Percentiles rank a stretch among this genome's conserved stretches.
phyloP scores from a whole-genome alignment of 2,797 vertebrate genomes.

The Falco concolor region DNA sequence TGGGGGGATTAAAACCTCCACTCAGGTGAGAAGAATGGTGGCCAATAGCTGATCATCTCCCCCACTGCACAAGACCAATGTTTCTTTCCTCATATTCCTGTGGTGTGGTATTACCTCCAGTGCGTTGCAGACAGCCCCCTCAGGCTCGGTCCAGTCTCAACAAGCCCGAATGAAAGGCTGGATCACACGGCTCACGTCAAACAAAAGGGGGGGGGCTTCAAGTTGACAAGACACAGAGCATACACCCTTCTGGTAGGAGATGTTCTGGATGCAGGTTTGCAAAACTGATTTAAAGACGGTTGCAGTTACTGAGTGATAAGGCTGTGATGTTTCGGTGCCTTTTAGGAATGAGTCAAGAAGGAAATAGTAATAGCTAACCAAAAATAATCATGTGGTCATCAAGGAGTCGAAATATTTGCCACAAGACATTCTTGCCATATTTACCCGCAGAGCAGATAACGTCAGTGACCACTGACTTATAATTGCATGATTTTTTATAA shows the following conservation, averaged over 20 bases:
- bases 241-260: background rate
- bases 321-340: background rate
- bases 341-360: slow-evolving; percentile 8
- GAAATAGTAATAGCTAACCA: background rate
- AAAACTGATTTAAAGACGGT: background rate
- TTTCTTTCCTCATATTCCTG: background rate
- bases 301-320: background rate
- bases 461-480: background rate
- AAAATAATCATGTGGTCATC: background rate
- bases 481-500: background rate
- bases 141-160: background rate
- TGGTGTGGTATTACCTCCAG: background rate
- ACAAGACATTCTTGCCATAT: background rate
- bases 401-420: background rate
- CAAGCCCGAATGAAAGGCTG: background rate
- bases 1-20: background rate
- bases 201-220: accelerated
- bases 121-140: accelerated
- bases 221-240: background rate
- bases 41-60: background rate
- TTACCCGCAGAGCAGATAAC: background rate
- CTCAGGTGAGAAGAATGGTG: background rate
- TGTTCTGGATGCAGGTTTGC: background rate
- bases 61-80: background rate
- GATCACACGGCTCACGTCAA: accelerated